These are phyloP conservation scores for Tretioscincus oriximinensis DNA, from an alignment of 2,113 vertebrate genomes.

Conservation along the genomic window DNA sequence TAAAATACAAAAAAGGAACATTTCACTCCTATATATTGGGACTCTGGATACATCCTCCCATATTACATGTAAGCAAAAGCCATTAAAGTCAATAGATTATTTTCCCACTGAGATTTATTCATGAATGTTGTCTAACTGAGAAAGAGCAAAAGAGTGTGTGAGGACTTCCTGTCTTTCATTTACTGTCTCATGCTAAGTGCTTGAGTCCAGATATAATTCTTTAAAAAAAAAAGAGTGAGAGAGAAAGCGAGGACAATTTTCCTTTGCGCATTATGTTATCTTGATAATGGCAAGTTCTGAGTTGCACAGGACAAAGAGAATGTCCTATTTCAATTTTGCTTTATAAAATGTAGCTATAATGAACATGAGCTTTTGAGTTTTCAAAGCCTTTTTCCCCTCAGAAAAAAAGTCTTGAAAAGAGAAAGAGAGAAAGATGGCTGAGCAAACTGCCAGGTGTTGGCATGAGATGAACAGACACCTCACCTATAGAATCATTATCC, in stretches of 20 bases:
- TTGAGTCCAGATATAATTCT: slow-evolving; percentile 60
- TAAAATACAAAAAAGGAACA: too few relatives aligned
- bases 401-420: slow-evolving; percentile 12
- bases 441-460: neutral
- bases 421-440: neutral
- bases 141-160: slow-evolving; percentile 67
- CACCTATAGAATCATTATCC: slow-evolving; percentile 3
- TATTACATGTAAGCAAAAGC: neutral
- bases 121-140: slow-evolving; percentile 59
- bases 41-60: too few relatives aligned
- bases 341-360: slow-evolving; percentile 21
- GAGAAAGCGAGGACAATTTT: slow-evolving; percentile 56
- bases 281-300: slow-evolving; percentile 59
- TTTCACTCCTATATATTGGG: too few relatives aligned
- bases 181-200: slow-evolving; percentile 64
- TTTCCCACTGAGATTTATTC: slow-evolving; percentile 6
- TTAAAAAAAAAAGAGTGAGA: too few relatives aligned
- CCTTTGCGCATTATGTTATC: slow-evolving; percentile 52
- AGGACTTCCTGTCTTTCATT: slow-evolving; percentile 64
- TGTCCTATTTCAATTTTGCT: slow-evolving; percentile 45
- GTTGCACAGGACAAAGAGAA: slow-evolving; percentile 63
- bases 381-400: neutral
- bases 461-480: slow-evolving; percentile 14
- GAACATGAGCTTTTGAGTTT: slow-evolving; percentile 26
- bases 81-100: neutral